Conservation (phyloP, 2,797 vertebrate species). For the Acomys russatus region DNA sequence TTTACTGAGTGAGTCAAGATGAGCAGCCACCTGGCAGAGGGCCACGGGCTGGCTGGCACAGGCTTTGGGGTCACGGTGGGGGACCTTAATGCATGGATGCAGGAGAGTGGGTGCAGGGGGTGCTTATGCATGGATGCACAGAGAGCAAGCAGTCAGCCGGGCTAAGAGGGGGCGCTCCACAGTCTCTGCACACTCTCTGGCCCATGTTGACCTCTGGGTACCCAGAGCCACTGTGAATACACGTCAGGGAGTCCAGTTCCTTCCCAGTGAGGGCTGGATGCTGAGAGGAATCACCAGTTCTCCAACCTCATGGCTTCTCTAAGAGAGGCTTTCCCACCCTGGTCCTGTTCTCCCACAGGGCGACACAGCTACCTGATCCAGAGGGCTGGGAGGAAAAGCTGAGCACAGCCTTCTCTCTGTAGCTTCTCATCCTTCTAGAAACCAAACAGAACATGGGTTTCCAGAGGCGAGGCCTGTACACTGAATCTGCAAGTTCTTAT, state of each 20-base stretch:
- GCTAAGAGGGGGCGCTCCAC: neutral
- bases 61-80: neutral
- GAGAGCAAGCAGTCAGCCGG: neutral
- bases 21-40: conserved; percentile 72
- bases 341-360: neutral
- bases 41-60: neutral
- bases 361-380: neutral
- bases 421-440: neutral
- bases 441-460: neutral
- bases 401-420: neutral
- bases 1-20: conserved; percentile 68
- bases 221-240: neutral
- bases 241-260: neutral
- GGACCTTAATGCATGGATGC: neutral
- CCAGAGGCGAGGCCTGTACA: neutral
- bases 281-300: conserved; percentile 1
- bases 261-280: neutral
- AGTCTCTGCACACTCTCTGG: neutral
- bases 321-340: neutral
- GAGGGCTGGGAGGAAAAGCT: neutral
- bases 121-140: neutral
- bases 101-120: neutral
- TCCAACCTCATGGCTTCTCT: neutral
- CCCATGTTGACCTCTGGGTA: neutral
- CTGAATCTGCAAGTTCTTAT: neutral